These are phyloP conservation scores for Pardosa pseudoannulata DNA, from an alignment of 2,888 invertebrate genomes.

Conservation along the genomic window DNA sequence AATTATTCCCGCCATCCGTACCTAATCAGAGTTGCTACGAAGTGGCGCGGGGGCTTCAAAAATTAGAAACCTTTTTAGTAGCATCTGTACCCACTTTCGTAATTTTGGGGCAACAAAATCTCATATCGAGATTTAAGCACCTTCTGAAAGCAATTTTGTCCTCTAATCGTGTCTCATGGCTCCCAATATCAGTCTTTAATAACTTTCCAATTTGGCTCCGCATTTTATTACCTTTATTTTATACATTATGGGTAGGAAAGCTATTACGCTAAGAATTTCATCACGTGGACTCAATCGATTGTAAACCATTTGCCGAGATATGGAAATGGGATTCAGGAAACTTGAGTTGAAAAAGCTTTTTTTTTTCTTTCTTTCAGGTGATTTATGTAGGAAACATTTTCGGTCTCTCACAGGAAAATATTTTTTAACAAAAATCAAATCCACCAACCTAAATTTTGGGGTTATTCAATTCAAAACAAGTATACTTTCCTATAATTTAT, in stretches of 20 bases:
- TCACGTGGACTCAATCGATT: constrained; percentile 66
- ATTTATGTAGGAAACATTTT: not conserved
- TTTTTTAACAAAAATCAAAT: too few relatives aligned
- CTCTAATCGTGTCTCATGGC: constrained; percentile 64
- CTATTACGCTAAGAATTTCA: constrained; percentile 57
- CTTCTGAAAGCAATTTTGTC: constrained; percentile 61
- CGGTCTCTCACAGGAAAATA: not conserved
- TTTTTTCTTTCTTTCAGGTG: too few relatives aligned
- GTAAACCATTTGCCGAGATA: constrained; percentile 54
- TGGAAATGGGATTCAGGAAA: constrained; percentile 7
- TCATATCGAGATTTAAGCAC: constrained; percentile 63
- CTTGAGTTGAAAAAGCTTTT: not conserved
- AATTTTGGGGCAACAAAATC: constrained; percentile 52
- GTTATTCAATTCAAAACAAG: too few relatives aligned
- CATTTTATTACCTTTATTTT: constrained; percentile 70
- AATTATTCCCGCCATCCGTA: constrained; percentile 12
- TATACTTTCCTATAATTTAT: too few relatives aligned
- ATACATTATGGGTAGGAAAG: constrained; percentile 58
- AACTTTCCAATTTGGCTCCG: constrained; percentile 69
- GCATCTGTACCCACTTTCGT: constrained; percentile 34
- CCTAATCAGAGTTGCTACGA: not conserved
- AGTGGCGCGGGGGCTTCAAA: not conserved
- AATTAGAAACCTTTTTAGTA: constrained; percentile 34
- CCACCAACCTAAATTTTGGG: too few relatives aligned
- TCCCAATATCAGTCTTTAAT: constrained; percentile 65